Conservation (phyloP, 2,113 vertebrate species). For the Herpailurus yagouaroundi region DNA sequence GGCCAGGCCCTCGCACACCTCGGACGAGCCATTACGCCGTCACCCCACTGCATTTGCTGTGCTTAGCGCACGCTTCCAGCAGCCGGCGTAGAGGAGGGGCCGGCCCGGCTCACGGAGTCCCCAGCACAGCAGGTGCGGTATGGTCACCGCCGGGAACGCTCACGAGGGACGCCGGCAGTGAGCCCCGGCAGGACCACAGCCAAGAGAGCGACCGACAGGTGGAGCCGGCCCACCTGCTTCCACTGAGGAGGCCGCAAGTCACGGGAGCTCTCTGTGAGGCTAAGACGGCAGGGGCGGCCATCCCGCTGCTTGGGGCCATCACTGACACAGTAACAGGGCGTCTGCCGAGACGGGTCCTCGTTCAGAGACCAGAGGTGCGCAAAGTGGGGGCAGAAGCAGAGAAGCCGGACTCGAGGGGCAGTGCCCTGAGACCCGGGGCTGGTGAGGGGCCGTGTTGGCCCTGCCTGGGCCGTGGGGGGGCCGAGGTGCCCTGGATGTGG, state of each 20-base stretch:
- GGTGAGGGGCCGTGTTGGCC: background rate
- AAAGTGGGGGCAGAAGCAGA: background rate
- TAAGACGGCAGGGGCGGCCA: background rate
- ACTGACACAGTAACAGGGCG: background rate
- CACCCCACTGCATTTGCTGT: background rate
- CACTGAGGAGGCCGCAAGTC: background rate
- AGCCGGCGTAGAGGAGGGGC: background rate
- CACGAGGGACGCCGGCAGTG: background rate
- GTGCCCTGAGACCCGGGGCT: background rate
- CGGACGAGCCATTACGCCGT: rapidly evolving
- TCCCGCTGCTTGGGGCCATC: too few species aligned
- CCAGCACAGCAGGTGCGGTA: background rate
- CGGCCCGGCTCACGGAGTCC: background rate
- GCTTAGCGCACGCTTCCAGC: background rate
- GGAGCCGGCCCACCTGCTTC: background rate
- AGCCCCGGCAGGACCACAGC: too few species aligned
- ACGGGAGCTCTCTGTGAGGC: background rate
- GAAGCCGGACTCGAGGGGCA: background rate
- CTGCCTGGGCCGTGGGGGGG: background rate
- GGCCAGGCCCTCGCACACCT: background rate
- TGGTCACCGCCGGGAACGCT: rapidly evolving
- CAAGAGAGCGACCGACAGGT: background rate
- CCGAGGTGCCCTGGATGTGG: background rate
- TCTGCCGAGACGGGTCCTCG: background rate
- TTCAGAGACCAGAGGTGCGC: background rate